Percentiles rank a stretch among this genome's conserved stretches.
These are phyloP conservation scores for Phragmatobia fuliginosa DNA, from an alignment of 2,888 invertebrate species.

Conservation along the genomic window DNA sequence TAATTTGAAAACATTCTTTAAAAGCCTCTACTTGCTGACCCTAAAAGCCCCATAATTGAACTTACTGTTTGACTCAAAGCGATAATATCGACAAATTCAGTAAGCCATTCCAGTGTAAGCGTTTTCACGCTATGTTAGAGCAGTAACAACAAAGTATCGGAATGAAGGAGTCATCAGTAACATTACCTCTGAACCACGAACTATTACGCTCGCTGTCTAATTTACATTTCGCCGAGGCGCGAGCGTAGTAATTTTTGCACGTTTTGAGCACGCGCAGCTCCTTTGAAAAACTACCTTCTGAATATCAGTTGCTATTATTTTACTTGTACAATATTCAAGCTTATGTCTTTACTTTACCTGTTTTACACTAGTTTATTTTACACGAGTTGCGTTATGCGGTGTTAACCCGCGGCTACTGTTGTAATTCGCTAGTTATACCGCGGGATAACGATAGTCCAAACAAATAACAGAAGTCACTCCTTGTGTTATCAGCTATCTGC, in stretches of 20 bases:
- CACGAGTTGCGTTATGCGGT: no score
- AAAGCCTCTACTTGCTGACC: neutral
- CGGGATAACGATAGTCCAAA: no score
- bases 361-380: neutral
- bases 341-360: neutral
- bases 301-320: conserved; percentile 1
- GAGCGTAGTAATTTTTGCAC: conserved; percentile 69
- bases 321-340: neutral
- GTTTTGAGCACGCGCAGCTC: conserved; percentile 57
- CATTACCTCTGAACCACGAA: conserved; percentile 59
- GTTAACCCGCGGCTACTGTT: no score
- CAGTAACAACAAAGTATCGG: conserved; percentile 20
- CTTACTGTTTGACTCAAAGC: conserved; percentile 2
- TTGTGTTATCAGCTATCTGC: no score
- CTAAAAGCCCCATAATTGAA: conserved; percentile 2
- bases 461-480: no score
- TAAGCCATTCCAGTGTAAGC: conserved; percentile 6
- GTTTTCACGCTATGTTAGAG: conserved; percentile 18
- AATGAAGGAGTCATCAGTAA: conserved; percentile 28
- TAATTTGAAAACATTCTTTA: neutral
- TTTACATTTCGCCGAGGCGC: conserved; percentile 69
- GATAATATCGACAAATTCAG: conserved; percentile 12
- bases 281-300: conserved; percentile 20
- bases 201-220: conserved; percentile 58
- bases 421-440: no score